Base-by-base conservation (phyloP, 2,797 vertebrate genomes). In the Sebastes alutus region DNA sequence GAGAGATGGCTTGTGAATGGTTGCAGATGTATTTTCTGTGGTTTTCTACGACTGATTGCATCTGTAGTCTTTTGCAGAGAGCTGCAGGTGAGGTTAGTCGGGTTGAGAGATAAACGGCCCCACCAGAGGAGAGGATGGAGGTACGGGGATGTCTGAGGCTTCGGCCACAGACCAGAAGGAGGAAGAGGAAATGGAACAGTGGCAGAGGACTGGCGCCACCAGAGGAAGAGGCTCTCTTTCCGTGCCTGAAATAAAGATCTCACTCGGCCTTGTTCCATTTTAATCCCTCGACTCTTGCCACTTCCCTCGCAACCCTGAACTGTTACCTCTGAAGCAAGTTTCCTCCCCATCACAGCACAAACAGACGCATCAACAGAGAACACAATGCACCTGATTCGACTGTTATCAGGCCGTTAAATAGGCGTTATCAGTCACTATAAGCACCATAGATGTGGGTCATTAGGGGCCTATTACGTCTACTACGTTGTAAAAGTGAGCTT, bases 111-210 rank as follows among this genome's bases (percentile, higher is more conserved):
- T 27, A 3, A 61, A 60, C 16, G 11, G 10, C 7, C 0, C 42
- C 4, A 7, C n/a, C 64, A 67, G 63, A 59, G 55, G 63, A 73
- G 73, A 75, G 62, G 75, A 75, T 67, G 82, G 55, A 78, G 73
- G 22, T 25, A 22, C 4, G 55, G 52, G 83, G 81, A 74, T 79
- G 70, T 67, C 64, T 0, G 74, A 61, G 69, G 32, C 55, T 42
- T 63, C 16, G 7, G 33, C 54, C 52, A 61, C 52, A 52, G 52
- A 79, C 62, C 58, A 89, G 78, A 70, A 94, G 84, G 83, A 91
- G 94, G 91, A 94, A 94, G 94, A 90, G 88, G 93, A 95, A 94
- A 84, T 83, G 90, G 84, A 92, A 93, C 89, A 87, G 93, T 88
- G 83, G 83, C 85, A 86, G 87, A 89, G 62, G 79, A 77, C 92